Evolutionary conservation across 2,113 vertebrate genomes (phyloP), one percentile per base, ranked within the genome.

Genomic region (Pterocles burchelli): DNA sequence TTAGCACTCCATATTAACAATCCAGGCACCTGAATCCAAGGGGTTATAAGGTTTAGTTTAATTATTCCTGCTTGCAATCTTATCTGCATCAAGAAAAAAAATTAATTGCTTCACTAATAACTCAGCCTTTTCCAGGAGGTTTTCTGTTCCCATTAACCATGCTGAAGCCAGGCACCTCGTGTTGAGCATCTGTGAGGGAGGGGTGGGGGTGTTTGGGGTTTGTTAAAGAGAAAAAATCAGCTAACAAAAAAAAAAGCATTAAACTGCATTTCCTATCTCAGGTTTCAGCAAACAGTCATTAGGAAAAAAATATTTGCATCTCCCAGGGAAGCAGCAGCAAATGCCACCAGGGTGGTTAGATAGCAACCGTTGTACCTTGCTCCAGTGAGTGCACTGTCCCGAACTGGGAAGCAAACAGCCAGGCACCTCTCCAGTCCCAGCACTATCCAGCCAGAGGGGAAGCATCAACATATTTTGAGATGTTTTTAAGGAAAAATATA

Each of bases 71-170:
- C 61, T 78, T 58, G 29, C 24, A 63, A 3, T 84, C 73, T 89
- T 95, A 82, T 90, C 80, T 88, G 26, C 67, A n/a, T 89, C 65
- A 93, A 91, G 79, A 63, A 7, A 93, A 94, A 58, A 18, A 54
- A 29, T 75, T 93, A 96, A 97, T 97, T 97, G 82, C 71, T 94
- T 71, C 48, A 12, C 43, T 94, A 77, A 96, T 79, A 59, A 85
- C 78, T 55, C 25, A 25, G 54, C 62, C 72, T 85, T 48, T 75
- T 96, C 73, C 73, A 1, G 0, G 9, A 72, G 51, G 38, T 55
- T 91, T 65, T 54, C n/a, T 17, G 75, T 89, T 94, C 55, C 46
- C 90, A 18, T 88, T 88, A 84, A 75, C 48, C n/a, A 6, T 82
- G 51, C 22, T 59, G 18, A 79, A 58, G 80, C 84, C 59, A 59